Evolutionary conservation across 64 coral and sea anemone genomes (phyloP).

Genomic region (Stichodactyla mertensii): DNA sequence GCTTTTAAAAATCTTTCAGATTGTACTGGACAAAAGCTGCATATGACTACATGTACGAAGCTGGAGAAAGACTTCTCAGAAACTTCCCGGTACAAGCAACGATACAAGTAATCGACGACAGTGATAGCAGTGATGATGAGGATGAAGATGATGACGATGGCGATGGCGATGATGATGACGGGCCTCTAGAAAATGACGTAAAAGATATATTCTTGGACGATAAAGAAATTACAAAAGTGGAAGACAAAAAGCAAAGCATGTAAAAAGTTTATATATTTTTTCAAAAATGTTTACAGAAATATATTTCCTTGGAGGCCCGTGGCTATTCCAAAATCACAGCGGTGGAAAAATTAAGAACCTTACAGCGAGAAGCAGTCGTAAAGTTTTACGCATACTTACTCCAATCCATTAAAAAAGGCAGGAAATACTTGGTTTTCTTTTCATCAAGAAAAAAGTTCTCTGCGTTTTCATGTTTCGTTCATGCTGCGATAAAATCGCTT

Average conservation of each 20-base stretch:
- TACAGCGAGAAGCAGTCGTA: too few species aligned
- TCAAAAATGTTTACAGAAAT: not conserved
- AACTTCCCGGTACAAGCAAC: conserved; percentile 94
- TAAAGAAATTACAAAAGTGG: not conserved
- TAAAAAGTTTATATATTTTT: not conserved
- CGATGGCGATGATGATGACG: not conserved
- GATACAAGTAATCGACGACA: conserved; percentile 65
- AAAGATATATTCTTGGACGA: not conserved
- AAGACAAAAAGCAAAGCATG: not conserved
- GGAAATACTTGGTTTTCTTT: too few species aligned
- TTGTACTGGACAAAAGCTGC: conserved; percentile 76
- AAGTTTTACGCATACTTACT: too few species aligned
- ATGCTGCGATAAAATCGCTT: too few species aligned
- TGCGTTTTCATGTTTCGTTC: too few species aligned
- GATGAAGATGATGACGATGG: conserved; percentile 50
- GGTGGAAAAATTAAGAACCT: too few species aligned
- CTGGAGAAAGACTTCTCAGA: conserved; percentile 65
- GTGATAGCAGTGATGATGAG: conserved; percentile 37
- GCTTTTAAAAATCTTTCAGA: not conserved
- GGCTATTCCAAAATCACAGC: not conserved
- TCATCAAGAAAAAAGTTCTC: too few species aligned
- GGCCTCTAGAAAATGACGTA: not conserved
- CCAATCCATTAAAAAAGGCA: too few species aligned
- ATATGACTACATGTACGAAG: conserved; percentile 84
- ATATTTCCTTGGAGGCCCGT: not conserved